Evolutionary conservation across 2,113 vertebrate genomes (phyloP).

Genomic region (Synchiropus splendidus): DNA sequence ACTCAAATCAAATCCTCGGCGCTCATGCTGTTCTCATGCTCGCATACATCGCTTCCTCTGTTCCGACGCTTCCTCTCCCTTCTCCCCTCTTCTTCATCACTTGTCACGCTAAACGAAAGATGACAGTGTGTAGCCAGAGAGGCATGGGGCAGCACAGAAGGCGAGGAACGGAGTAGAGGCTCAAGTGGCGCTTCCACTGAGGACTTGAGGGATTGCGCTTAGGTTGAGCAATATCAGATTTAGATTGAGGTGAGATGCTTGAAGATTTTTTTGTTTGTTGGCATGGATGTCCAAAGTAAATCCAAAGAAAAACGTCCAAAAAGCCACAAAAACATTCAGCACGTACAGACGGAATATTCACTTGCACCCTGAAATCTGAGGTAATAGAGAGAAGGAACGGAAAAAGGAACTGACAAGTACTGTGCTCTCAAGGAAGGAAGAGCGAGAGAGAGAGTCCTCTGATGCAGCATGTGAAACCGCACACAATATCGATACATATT

Average conservation of each 20-base stretch:
- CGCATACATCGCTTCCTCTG: constrained; percentile 24
- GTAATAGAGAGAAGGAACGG: constrained; percentile 28
- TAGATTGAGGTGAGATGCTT: too few relatives aligned
- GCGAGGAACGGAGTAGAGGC: constrained; percentile 23
- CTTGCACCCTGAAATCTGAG: constrained; percentile 33
- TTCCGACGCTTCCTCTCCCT: constrained; percentile 19
- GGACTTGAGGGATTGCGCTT: too few relatives aligned
- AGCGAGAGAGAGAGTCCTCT: constrained; percentile 6
- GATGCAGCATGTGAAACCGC: constrained; percentile 25
- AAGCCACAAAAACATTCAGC: constrained; percentile 4
- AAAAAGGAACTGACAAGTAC: constrained; percentile 13
- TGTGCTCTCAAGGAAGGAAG: constrained; percentile 22
- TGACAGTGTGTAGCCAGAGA: constrained; percentile 45
- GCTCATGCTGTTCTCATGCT: constrained; percentile 19
- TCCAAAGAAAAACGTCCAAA: too few relatives aligned
- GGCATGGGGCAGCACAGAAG: constrained; percentile 22
- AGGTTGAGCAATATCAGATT: too few relatives aligned
- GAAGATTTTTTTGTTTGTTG: too few relatives aligned
- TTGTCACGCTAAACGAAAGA: constrained; percentile 38
- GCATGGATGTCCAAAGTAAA: too few relatives aligned
- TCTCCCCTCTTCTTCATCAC: constrained; percentile 13
- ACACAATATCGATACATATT: constrained; percentile 12
- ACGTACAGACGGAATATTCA: constrained; percentile 31
- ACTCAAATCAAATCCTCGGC: constrained; percentile 23
- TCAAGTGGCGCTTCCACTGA: constrained; percentile 12